Evolutionary conservation across 2,888 invertebrate genomes (phyloP).

Genomic region (Podotricha telesiphe): DNA sequence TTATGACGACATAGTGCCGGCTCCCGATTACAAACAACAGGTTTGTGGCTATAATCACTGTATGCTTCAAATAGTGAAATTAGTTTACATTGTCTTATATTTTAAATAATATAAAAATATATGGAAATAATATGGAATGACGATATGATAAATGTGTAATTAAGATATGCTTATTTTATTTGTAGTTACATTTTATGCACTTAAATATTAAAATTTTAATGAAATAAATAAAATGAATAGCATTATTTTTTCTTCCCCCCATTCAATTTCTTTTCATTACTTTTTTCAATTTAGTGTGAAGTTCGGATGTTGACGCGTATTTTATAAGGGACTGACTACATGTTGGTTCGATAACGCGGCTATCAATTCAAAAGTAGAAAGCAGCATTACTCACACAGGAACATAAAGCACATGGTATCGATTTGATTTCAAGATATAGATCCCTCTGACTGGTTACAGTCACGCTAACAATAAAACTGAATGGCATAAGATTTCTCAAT

Average conservation of each 20-base stretch:
- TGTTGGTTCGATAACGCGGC: background rate
- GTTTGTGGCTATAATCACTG: slow-evolving; percentile 38
- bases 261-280: background rate
- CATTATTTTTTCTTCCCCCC: too few species aligned
- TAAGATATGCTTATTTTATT: too few species aligned
- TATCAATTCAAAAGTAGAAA: slow-evolving; percentile 60
- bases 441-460: slow-evolving; percentile 45
- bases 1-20: slow-evolving; percentile 64
- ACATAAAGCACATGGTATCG: slow-evolving; percentile 55
- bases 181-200: too few species aligned
- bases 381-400: slow-evolving; percentile 57
- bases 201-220: too few species aligned
- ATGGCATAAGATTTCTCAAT: slow-evolving; percentile 45
- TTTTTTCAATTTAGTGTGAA: background rate
- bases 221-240: too few species aligned
- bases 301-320: background rate
- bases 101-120: background rate
- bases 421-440: slow-evolving; percentile 57
- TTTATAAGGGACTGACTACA: background rate
- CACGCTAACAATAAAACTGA: slow-evolving; percentile 48
- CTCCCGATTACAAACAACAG: slow-evolving; percentile 44
- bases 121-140: background rate
- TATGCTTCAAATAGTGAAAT: slow-evolving; percentile 24
- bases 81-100: slow-evolving; percentile 9
- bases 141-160: too few species aligned